Base-by-base conservation (phyloP, 2,888 invertebrate species). In the Ypsolopha sequella region DNA sequence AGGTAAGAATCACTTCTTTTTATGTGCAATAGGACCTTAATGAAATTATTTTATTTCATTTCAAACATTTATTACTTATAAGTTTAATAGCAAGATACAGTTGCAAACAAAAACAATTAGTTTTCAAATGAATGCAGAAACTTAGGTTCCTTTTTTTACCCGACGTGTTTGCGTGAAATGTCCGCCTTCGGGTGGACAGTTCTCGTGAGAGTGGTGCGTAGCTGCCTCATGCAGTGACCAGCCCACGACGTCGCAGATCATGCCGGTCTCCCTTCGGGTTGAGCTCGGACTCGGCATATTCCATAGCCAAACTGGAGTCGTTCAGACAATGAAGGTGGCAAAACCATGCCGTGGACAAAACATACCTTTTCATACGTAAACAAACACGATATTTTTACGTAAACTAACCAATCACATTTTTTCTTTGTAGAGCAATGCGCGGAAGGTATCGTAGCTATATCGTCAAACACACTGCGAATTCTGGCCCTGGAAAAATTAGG, bases 401-500 rank as follows among this genome's bases (percentile, higher is more conserved):
- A 8, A 34, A 45, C 33, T 10, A n/a, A 11, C 24, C 13, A 41
- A 11, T 24, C n/a, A 50, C 36, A 33, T 6, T 11, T 53, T 57
- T 55, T 55, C 9, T 58, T 75, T 67, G 54, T 74, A 59, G 99
- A 99, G 79, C 99, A 99, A 78, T 99, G 99, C 87, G 97, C 98
- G 0, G 99, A 99, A 79, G 99, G 99, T 59, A 97, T 99, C 61
- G 99, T 99, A 0, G 99, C 99, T 0, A 99, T 99, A 73, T 97
- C 98, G 0, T 96, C 97, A 1, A 99, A 99, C 70, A 99, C 99
- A 0, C 86, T 99, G 50, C 89, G 98, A 68, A 99, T 99, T 89
- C 90, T 99, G 75, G 98, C 99, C 0, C 85, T 99, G 51, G 99
- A 99, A 76, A 99, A 99, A 76, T 85, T 99, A 1, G 99, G 99